Percentiles rank a stretch among this genome's conserved stretches.
Conservation (phyloP, 2,797 vertebrate species). For the Aulostomus chinensis region DNA sequence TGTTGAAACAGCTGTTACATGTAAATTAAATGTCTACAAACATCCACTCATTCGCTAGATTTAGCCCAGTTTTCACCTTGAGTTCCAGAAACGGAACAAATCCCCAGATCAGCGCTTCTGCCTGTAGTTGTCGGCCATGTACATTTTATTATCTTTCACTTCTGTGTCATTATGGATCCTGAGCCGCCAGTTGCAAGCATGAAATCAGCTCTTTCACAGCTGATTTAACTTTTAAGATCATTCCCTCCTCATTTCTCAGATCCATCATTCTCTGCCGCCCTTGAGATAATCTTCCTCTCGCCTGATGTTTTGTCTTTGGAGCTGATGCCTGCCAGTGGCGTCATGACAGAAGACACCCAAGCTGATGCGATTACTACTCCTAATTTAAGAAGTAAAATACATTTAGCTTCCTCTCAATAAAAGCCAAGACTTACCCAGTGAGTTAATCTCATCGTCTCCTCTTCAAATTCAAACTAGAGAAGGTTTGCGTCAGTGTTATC, state of each 20-base stretch:
- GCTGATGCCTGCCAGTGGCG: slow-evolving; percentile 22
- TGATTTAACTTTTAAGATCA: slow-evolving; percentile 45
- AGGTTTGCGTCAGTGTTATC: too few species aligned
- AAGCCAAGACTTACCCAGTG: not conserved
- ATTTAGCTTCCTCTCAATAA: slow-evolving; percentile 33
- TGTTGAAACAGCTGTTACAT: not conserved
- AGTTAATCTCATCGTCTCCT: slow-evolving; percentile 8
- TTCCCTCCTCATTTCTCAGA: slow-evolving; percentile 19
- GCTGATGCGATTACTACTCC: slow-evolving; percentile 45
- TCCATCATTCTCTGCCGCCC: slow-evolving; percentile 23
- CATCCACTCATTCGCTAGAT: not conserved
- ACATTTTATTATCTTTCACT: slow-evolving; percentile 9
- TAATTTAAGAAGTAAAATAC: slow-evolving; percentile 37
- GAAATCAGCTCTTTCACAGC: slow-evolving; percentile 28
- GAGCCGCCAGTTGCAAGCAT: slow-evolving; percentile 6
- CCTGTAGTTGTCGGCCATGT: too few species aligned
- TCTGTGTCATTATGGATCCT: slow-evolving; percentile 11
- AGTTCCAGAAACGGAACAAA: not conserved
- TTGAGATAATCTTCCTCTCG: slow-evolving; percentile 36
- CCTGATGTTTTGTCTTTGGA: slow-evolving; percentile 31
- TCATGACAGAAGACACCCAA: slow-evolving; percentile 19
- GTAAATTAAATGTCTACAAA: slow-evolving; percentile 2
- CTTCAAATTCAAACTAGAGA: slow-evolving; percentile 6
- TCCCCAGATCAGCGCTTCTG: not conserved
- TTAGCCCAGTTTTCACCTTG: not conserved